Conservation (phyloP, 92 coral and sea anemone genomes). For the Paragorgia papillata region DNA sequence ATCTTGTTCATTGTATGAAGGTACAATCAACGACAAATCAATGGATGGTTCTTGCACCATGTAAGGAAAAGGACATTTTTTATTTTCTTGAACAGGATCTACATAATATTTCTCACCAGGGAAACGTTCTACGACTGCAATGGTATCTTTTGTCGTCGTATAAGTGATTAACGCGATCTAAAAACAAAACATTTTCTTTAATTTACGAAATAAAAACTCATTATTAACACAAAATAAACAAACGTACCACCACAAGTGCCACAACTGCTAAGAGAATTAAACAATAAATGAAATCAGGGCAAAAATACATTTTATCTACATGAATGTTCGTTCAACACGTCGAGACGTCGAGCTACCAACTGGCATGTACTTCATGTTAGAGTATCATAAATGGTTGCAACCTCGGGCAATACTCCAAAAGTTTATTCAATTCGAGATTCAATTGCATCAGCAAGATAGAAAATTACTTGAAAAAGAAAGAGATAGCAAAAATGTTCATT, state of each 20-base stretch:
- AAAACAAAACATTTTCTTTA: not conserved
- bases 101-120: constrained; percentile 89
- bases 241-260: constrained; percentile 27
- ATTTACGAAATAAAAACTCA: not conserved
- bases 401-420: too few relatives aligned
- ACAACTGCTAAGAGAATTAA: constrained; percentile 28
- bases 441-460: too few relatives aligned
- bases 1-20: constrained; percentile 93
- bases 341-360: too few relatives aligned
- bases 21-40: constrained; percentile 85
- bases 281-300: constrained; percentile 4
- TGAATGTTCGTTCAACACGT: too few relatives aligned
- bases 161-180: constrained; percentile 71
- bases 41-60: constrained; percentile 89
- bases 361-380: too few relatives aligned
- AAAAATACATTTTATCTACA: constrained; percentile 15
- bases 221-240: not conserved
- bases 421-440: too few relatives aligned
- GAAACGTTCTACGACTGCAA: constrained; percentile 77
- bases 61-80: constrained; percentile 86
- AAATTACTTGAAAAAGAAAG: too few relatives aligned
- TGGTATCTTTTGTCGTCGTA: constrained; percentile 68
- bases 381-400: too few relatives aligned
- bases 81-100: constrained; percentile 90
- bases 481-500: too few relatives aligned